Evolutionary conservation across 1,140 invertebrate species (phyloP), one percentile per base, ranked within the genome.

Genomic region (Brachystomella parvula): DNA sequence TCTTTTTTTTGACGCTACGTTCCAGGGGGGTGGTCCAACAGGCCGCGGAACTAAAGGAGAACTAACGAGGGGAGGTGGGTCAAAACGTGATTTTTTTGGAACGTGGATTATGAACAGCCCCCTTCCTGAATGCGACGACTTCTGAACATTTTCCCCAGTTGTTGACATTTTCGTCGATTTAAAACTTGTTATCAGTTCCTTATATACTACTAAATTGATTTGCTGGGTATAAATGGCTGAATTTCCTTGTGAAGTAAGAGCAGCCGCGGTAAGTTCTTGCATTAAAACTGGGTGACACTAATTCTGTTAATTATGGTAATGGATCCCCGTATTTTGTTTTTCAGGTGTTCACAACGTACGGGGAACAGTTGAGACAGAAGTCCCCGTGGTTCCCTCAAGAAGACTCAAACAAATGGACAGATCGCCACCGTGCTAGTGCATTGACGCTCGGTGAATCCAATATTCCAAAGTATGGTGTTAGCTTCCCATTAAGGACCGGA

Each of bases 361-460:
- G 71, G 33, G 17, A 60, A 2, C 71, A 73, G 56, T 6, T 73
- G 21, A 64, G 69, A 30, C 44, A 63, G 29, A 61, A 58, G 2
- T 63, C 49, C 35, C 64, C 66, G 28, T 73, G 71, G 71, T 73
- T 71, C 65, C 61, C 66, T n/a, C 68, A 70, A 64, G 71, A 73
- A 39, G 29, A 62, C 9, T 70, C 59, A n/a, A 64, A 67, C 33
- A 69, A 71, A 17, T 71, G 64, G 71, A 59, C 67, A n/a, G n/a
- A n/a, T n/a, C n/a, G n/a, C 2, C 68, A 73, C 58, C 56, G 62
- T 49, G 61, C 67, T 15, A 69, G 66, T 67, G 71, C 71, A 9
- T 32, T 73, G 2, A 63, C 68, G 2, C 56, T 73, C 24, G 71
- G 71, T 2, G 71, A 73, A 64, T 73, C 71, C 19, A 57, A 32